phyloP scores from a whole-genome alignment of 2,888 invertebrate genomes.

The Pyrrhosoma nymphula region DNA sequence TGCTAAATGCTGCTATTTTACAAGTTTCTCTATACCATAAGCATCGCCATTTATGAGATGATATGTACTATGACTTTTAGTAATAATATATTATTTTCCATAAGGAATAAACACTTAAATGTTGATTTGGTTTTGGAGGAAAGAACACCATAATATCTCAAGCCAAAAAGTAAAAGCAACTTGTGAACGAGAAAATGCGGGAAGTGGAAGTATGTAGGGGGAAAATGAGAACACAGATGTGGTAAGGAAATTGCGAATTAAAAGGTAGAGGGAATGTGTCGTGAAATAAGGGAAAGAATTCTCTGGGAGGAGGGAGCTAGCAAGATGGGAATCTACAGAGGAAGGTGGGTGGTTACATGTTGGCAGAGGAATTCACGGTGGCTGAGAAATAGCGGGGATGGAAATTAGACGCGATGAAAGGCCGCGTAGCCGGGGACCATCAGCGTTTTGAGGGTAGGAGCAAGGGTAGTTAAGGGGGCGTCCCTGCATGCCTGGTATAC shows the following conservation, averaged over 20 bases:
- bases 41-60: too few relatives aligned
- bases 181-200: too few relatives aligned
- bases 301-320: neutral
- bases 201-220: neutral
- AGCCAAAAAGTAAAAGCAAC: too few relatives aligned
- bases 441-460: neutral
- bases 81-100: too few relatives aligned
- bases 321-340: neutral
- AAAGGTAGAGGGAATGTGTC: neutral
- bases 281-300: neutral
- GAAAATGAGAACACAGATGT: neutral
- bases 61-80: too few relatives aligned
- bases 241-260: neutral
- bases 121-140: too few relatives aligned
- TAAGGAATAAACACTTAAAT: too few relatives aligned
- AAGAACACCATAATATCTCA: too few relatives aligned
- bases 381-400: slow-evolving; percentile 35
- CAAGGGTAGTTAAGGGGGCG: neutral
- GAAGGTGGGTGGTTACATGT: neutral
- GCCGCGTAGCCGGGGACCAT: neutral
- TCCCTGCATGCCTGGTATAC: neutral
- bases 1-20: too few relatives aligned
- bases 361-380: slow-evolving; percentile 31
- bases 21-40: too few relatives aligned
- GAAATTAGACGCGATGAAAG: neutral